These are phyloP conservation scores for Callithrix jacchus DNA, from an alignment of 2,113 vertebrate genomes.

Conservation along the genomic window DNA sequence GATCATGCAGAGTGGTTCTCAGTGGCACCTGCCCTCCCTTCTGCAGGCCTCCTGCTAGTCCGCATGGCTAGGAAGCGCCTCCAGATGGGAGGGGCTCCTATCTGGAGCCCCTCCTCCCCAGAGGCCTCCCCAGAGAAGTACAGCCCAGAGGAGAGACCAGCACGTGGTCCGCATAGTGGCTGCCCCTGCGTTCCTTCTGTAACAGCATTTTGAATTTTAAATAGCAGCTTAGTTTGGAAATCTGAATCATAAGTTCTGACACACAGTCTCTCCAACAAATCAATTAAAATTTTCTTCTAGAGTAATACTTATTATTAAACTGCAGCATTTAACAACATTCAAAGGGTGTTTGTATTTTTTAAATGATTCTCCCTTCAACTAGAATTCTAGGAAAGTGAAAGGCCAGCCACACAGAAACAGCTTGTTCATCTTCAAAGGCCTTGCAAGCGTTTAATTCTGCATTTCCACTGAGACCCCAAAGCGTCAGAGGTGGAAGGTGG, in stretches of 20 bases:
- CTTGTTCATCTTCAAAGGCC: fast-evolving
- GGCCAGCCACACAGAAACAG: fast-evolving
- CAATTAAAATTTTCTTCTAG: not conserved
- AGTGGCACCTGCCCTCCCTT: not conserved
- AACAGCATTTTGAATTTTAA: not conserved
- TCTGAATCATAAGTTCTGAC: not conserved
- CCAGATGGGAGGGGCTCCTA: too few relatives aligned
- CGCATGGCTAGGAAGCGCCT: not conserved
- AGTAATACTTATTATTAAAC: too few relatives aligned
- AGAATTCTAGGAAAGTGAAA: not conserved
- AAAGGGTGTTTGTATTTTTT: not conserved
- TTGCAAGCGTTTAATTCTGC: fast-evolving
- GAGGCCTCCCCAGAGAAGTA: not conserved
- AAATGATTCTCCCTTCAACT: not conserved
- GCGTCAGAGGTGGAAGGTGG: fast-evolving
- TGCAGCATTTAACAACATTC: not conserved
- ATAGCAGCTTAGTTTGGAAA: not conserved
- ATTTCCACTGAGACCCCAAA: fast-evolving
- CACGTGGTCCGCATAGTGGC: fast-evolving
- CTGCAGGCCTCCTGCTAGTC: not conserved
- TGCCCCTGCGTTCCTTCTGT: fast-evolving
- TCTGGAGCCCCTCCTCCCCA: not conserved
- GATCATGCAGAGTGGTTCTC: not conserved
- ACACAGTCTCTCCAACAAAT: not conserved
- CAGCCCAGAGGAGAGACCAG: not conserved